Evolutionary conservation across 2,113 vertebrate genomes (phyloP).

Genomic region (Trematocara nigrifrons): DNA sequence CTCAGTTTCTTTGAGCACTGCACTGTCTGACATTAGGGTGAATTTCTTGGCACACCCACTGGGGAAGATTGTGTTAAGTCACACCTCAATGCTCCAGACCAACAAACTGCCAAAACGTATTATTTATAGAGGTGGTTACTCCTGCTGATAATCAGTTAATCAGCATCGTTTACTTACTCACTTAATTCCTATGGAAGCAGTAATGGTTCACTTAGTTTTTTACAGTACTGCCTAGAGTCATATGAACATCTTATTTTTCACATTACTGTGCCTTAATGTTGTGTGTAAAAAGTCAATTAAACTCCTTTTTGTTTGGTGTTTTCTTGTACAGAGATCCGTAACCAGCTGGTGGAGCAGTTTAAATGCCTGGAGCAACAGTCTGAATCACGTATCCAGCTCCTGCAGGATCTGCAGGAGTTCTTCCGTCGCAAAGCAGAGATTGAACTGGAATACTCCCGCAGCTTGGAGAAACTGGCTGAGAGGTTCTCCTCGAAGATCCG

Average conservation of each 20-base stretch:
- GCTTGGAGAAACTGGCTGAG: conserved; percentile 95
- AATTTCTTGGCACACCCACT: background rate
- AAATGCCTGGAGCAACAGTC: conserved; percentile 98
- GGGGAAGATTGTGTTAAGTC: background rate
- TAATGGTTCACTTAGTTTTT: background rate
- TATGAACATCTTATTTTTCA: background rate
- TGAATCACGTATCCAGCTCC: conserved; percentile 92
- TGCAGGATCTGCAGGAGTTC: conserved; percentile 98
- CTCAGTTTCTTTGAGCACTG: background rate
- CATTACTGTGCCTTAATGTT: background rate
- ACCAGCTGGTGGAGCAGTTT: conserved; percentile 96
- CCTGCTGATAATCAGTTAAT: background rate
- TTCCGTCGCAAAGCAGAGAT: conserved; percentile 97
- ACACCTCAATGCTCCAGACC: background rate
- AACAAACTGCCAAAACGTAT: background rate
- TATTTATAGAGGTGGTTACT: background rate
- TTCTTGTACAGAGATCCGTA: conserved; percentile 86
- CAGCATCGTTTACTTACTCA: background rate
- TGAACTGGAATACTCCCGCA: conserved; percentile 93
- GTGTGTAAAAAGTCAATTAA: background rate
- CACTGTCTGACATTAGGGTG: background rate
- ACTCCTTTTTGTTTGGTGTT: background rate
- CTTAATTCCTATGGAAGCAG: background rate
- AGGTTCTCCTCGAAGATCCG: conserved; percentile 97
- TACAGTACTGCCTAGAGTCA: background rate